These are phyloP conservation scores for Aleiodes testaceus DNA, from an alignment of 2,888 invertebrate species.

Conservation along the genomic window DNA sequence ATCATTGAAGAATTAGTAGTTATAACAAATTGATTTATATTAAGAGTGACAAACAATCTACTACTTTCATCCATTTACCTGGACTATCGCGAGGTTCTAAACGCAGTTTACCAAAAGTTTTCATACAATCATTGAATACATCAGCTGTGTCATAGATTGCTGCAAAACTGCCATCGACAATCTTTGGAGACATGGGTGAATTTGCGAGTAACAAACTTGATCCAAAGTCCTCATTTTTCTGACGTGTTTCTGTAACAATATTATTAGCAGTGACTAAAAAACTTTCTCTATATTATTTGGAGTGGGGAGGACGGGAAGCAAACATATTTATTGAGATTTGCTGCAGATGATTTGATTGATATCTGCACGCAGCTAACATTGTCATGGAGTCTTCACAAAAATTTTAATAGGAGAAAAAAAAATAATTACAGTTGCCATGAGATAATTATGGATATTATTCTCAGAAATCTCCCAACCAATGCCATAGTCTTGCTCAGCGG, in stretches of 20 bases:
- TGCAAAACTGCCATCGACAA: conserved; percentile 94
- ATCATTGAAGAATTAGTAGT: too few species aligned
- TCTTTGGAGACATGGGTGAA: conserved; percentile 96
- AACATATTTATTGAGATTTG: too few species aligned
- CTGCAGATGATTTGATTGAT: too few species aligned
- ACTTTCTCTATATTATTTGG: too few species aligned
- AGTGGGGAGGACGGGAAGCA: too few species aligned
- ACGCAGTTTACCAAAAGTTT: conserved; percentile 81
- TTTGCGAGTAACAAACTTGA: conserved; percentile 94
- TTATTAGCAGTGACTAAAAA: background rate
- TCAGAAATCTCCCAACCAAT: too few species aligned
- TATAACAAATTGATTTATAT: background rate
- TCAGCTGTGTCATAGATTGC: conserved; percentile 90
- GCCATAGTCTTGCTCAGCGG: too few species aligned
- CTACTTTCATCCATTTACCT: conserved; percentile 73
- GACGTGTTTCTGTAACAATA: conserved; percentile 81
- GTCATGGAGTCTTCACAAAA: too few species aligned
- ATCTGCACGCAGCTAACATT: too few species aligned
- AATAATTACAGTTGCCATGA: too few species aligned
- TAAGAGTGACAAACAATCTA: background rate
- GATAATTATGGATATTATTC: too few species aligned
- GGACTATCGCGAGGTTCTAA: conserved; percentile 85
- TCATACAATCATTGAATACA: conserved; percentile 82
- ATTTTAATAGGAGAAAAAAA: too few species aligned
- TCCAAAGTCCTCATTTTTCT: conserved; percentile 90